These are phyloP conservation scores for Bombus affinis DNA, from an alignment of 1,140 invertebrate species.

Conservation along the genomic window DNA sequence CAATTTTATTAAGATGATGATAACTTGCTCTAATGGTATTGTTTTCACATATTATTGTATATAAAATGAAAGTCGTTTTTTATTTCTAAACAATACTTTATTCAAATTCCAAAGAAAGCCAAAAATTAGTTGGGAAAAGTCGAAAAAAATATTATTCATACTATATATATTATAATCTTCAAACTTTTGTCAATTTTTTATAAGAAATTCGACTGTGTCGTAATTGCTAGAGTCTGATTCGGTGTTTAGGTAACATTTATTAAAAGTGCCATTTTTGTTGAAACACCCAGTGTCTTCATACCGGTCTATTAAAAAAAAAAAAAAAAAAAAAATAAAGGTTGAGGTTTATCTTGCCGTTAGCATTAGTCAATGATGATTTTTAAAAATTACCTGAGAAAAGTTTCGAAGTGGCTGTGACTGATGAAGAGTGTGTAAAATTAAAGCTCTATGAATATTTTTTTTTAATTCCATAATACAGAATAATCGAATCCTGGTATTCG, in stretches of 20 bases:
- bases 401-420: conserved; percentile 51
- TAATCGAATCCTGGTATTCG: neutral
- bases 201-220: neutral
- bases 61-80: neutral
- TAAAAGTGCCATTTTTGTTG: conserved; percentile 41
- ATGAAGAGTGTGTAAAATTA: conserved; percentile 34
- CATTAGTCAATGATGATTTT: conserved; percentile 42
- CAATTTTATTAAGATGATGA: conserved; percentile 21
- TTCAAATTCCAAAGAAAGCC: conserved; percentile 27
- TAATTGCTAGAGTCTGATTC: conserved; percentile 9
- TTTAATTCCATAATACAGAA: conserved; percentile 6
- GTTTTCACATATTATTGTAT: conserved; percentile 4
- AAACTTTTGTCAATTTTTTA: conserved; percentile 35
- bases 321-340: neutral
- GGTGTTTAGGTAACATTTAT: conserved; percentile 20
- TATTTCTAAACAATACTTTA: neutral
- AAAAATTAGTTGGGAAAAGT: conserved; percentile 28
- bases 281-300: conserved; percentile 40
- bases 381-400: conserved; percentile 40
- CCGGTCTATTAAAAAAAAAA: conserved; percentile 12
- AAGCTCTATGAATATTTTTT: conserved; percentile 8
- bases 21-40: conserved; percentile 12
- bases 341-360: conserved; percentile 41
- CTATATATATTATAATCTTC: neutral
- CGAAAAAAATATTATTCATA: neutral